phyloP scores from a whole-genome alignment of 2,888 invertebrate species.

The Drosophila histrio region DNA sequence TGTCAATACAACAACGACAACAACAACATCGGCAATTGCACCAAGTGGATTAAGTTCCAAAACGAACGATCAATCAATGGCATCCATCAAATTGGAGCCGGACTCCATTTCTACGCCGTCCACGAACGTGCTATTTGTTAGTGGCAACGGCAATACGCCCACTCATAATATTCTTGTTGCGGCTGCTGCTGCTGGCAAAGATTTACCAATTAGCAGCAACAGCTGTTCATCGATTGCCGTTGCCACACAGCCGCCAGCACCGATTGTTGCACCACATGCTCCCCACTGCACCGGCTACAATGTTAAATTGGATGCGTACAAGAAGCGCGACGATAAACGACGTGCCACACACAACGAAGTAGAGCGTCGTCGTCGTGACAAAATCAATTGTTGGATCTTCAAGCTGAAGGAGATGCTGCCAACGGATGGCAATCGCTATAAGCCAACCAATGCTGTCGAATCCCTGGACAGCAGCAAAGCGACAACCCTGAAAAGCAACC shows the following conservation, averaged over 20 bases:
- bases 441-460: constrained; percentile 19
- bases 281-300: constrained; percentile 40
- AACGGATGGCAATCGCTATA: constrained; percentile 81
- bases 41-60: constrained; percentile 13
- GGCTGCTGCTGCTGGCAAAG: constrained; percentile 13
- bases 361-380: constrained; percentile 95
- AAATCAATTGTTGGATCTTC: constrained; percentile 98
- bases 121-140: constrained; percentile 36
- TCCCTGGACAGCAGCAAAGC: neutral
- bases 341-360: constrained; percentile 98
- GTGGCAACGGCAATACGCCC: constrained; percentile 18
- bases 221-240: neutral
- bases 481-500: constrained; percentile 27
- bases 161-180: constrained; percentile 31
- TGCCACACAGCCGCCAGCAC: neutral
- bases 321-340: constrained; percentile 92
- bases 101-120: constrained; percentile 49
- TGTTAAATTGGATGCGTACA: constrained; percentile 78
- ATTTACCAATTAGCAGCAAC: constrained; percentile 9
- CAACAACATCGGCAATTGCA: constrained; percentile 5
- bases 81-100: constrained; percentile 67
- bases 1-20: constrained; percentile 3
- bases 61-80: constrained; percentile 27
- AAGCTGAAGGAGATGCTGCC: constrained; percentile 96
- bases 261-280: neutral